phyloP scores from a whole-genome alignment of 2,888 invertebrate species.

The Herminia tarsipennalis region DNA sequence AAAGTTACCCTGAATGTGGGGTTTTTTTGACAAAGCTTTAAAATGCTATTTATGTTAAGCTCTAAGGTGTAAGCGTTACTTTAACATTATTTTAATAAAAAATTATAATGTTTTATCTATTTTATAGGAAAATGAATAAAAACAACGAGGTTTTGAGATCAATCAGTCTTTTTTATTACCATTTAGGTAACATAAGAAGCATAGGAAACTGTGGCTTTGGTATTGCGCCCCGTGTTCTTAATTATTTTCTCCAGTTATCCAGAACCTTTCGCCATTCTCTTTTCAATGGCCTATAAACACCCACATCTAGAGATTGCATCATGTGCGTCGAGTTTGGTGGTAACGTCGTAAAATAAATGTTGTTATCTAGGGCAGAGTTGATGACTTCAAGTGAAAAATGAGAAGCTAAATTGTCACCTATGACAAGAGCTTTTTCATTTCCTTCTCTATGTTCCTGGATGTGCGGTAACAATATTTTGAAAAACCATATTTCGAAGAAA shows the following conservation, averaged over 20 bases:
- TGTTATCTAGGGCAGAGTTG: neutral
- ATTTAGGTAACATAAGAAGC: too few relatives aligned
- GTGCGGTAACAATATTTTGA: neutral
- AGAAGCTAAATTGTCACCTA: neutral
- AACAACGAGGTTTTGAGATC: too few relatives aligned
- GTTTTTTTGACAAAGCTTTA: constrained; percentile 2
- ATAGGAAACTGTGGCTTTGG: neutral
- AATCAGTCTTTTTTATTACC: too few relatives aligned
- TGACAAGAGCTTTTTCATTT: neutral
- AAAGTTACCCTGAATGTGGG: neutral
- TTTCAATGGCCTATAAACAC: constrained; percentile 1
- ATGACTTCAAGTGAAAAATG: neutral
- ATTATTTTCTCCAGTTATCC: neutral
- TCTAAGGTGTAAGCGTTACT: neutral
- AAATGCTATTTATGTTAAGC: neutral
- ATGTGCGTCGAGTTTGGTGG: neutral
- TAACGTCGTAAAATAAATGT: neutral
- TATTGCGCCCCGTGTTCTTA: neutral
- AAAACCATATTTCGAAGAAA: neutral
- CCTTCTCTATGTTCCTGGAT: neutral
- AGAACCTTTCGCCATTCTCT: neutral
- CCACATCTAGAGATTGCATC: neutral
- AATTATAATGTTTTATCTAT: neutral
- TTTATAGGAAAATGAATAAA: neutral
- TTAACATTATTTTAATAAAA: constrained; percentile 2